Evolutionary conservation across 2,797 vertebrate genomes (phyloP), one percentile per base, ranked within the genome.

Genomic region (Salmo trutta): DNA sequence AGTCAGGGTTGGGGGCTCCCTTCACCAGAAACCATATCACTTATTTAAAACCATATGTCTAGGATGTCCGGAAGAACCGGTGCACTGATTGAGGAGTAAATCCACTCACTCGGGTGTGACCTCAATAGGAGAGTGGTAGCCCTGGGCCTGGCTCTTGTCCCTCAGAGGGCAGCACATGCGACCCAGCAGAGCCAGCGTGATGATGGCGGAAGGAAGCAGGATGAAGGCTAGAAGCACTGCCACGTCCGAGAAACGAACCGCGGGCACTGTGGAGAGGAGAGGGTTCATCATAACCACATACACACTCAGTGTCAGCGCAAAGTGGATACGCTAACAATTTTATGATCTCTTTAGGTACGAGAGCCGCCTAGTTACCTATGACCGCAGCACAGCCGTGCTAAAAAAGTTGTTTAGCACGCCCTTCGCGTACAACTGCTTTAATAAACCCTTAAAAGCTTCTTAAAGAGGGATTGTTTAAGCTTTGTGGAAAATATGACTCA

Each of bases 71-170:
- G 67, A 78, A 80, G 84, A 84, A 68, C 65, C n/a, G 6, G 73
- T 67, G 24, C 80, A 52, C 51, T 52, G 79, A 84, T 69, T 81
- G 62, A 12, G 19, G 79, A 82, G 80, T 83, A 53, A 79, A 87
- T 85, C 73, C 8, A 86, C 94, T 93, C 93, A 98, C 97, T 96
- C 94, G 24, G 96, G 93, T 0, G 93, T 94, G 88, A 96, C 95
- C 92, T 99, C 98, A 1, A 98, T 99, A 80, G 97, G 95, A 0
- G 96, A 97, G 82, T 94, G 95, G 80, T 90, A 90, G 84, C 86
- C 81, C 41, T 90, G 82, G 0, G 85, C 83, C 73, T 91, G 76
- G 75, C 76, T 91, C 64, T 17, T 17, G 19, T 79, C 86, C 73
- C 91, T 93, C 73, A 88, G 86, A 69, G 87, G 86, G 79, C 92